Base-by-base conservation (phyloP, 2,113 vertebrate genomes). In the Leptocoma aspasia region DNA sequence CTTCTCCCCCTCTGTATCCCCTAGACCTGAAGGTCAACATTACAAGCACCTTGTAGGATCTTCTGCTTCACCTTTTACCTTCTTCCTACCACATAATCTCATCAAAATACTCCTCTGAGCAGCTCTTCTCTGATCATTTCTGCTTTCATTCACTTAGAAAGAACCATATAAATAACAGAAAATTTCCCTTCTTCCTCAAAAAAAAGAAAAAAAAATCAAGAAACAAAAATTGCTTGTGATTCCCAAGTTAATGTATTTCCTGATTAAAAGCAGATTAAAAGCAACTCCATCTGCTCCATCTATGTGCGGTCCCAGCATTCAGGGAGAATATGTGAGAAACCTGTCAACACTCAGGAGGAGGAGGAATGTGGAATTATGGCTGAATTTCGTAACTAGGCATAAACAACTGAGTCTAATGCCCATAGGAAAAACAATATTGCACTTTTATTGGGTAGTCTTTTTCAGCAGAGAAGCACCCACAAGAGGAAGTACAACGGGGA, bases 181-280 rank as follows among this genome's bases (percentile, higher is more conserved):
- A 81, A 21, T 8, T 22, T 53, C 13, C 4, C 35, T 45, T 41
- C 24, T n/a, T 21, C 12, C 8, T 23, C 22, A 0, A 1, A n/a
- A 82, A 39, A 41, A 63, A 41, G 59, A 30, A 30, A 41, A 63
- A 41, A 63, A 30, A 30, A 1, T 41, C 26, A 33, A 27, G 33
- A 57, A 83, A 57, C 5, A 76, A 85, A 30, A 57, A 59, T 35
- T n/a, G 6, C 17, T 6, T 47, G 7, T 45, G 64, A 70, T 54
- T 84, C 44, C 35, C 49, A 71, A 63, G 33, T 19, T 70, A 78
- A 82, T 31, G 11, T 6, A 79, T 64, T 91, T 76, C 31, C 23
- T 73, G 63, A 80, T 57, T 57, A 92, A 96, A 84, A 72, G 35
- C 63, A 80, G 45, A n/a, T n/a, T n/a, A n/a, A n/a, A n/a, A 82